A percentile compares a stretch with the other conserved stretches of the same genome.
phyloP scores from a whole-genome alignment of 2,113 vertebrate genomes.

The Hippocampus guttulatus region DNA sequence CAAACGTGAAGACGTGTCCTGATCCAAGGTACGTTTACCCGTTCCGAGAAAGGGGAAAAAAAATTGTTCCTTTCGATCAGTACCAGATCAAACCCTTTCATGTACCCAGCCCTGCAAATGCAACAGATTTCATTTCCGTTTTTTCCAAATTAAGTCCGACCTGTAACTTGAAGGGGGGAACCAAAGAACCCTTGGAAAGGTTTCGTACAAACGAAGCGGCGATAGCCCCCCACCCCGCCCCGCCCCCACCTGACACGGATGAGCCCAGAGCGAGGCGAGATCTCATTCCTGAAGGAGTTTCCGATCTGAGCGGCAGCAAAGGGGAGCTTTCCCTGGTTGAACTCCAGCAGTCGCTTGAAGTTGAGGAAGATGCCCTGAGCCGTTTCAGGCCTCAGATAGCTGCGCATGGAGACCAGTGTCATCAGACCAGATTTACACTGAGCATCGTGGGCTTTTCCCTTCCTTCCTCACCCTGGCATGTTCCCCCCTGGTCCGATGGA shows the following conservation, averaged over 20 bases:
- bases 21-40: too few species aligned
- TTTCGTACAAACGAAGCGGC: too few species aligned
- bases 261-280: conserved; percentile 95
- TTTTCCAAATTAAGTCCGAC: too few species aligned
- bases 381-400: conserved; percentile 96
- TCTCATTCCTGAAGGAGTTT: conserved; percentile 97
- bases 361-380: conserved; percentile 99
- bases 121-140: too few species aligned
- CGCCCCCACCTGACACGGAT: conserved; percentile 89
- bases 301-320: conserved; percentile 98
- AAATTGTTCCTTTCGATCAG: too few species aligned
- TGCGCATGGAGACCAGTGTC: conserved; percentile 44
- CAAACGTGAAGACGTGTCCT: neutral
- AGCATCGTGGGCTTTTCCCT: neutral
- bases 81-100: too few species aligned
- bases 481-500: conserved; percentile 96
- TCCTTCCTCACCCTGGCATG: conserved; percentile 83
- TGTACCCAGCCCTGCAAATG: too few species aligned
- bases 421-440: too few species aligned
- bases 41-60: too few species aligned
- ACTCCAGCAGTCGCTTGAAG: conserved; percentile 96
- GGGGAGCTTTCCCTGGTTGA: conserved; percentile 96
- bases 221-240: too few species aligned
- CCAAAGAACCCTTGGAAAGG: too few species aligned
- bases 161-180: too few species aligned